Evolutionary conservation across 2,888 invertebrate species (phyloP), one percentile per base, ranked within the genome.

Genomic region (Rugalucina vietnamica): DNA sequence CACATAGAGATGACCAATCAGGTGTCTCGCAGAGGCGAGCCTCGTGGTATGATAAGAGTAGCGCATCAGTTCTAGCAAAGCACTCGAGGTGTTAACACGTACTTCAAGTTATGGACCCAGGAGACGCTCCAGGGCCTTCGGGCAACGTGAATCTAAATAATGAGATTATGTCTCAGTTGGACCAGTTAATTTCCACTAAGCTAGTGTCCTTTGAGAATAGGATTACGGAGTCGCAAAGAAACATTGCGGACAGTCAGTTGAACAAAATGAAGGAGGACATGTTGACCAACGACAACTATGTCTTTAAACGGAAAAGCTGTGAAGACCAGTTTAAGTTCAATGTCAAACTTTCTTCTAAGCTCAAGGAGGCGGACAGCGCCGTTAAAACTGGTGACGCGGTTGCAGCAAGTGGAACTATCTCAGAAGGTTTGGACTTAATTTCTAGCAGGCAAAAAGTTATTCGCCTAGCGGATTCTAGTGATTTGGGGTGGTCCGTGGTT

Each of bases 381-480:
- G 12, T 34, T 1, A 65, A 32, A 32, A 21, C 12, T 54, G n/a
- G 54, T 21, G 65, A 65, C 24, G 4, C 32, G 1, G 18, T 65
- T 34, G 5, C 60, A 27, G 24, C 60, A 5, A 27, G 29, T 29
- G 18, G 29, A 3, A 24, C 29, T 27, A 29, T 60, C 5, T 27
- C 60, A 27, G 60, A 60, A 60, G 65, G 34, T 65, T 34, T 65
- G 21, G 65, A 65, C 65, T 34, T 65, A 34, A 32, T 65, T 65
- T 34, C 32, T 65, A 32, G 34, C 21, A 65, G 34, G 34, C 65
- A 65, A 34, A 65, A 34, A 34, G 18, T 65, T 10, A 21, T 65
- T 10, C 32, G 34, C 32, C 24, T 65, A 18, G 65, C 32, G 8
- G 34, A 65, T 18, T 65, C 34, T 34, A 34, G 34, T 8, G 65